Conservation (phyloP, 2,888 invertebrate genomes). For the Leistus spinibarbis region DNA sequence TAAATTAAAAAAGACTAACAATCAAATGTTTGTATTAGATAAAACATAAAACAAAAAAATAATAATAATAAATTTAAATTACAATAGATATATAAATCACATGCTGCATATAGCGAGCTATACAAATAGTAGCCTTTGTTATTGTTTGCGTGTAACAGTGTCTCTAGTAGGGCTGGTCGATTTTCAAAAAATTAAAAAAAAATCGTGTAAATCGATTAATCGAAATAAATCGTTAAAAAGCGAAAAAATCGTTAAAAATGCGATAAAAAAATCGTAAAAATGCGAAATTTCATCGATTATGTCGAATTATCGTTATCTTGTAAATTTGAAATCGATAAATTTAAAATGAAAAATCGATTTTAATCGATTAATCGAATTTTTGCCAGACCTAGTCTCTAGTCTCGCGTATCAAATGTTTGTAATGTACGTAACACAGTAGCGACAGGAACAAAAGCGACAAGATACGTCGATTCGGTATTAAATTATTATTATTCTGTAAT, state of each 20-base stretch:
- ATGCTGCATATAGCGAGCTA: background rate
- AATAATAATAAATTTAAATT: background rate
- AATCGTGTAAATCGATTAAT: too few relatives aligned
- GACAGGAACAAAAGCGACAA: constrained; percentile 33
- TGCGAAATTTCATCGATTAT: too few relatives aligned
- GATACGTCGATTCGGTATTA: constrained; percentile 7
- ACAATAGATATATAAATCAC: background rate
- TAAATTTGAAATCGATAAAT: too few relatives aligned
- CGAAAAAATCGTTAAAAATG: too few relatives aligned
- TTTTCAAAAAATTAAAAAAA: too few relatives aligned
- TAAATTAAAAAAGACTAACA: background rate
- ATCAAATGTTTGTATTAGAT: background rate
- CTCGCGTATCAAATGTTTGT: background rate
- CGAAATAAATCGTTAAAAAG: too few relatives aligned
- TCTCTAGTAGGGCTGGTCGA: too few relatives aligned
- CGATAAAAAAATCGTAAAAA: too few relatives aligned
- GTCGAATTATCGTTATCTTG: too few relatives aligned
- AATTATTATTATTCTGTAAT: constrained; percentile 10
- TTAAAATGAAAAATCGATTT: too few relatives aligned
- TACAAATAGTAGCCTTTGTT: background rate
- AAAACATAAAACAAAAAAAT: background rate
- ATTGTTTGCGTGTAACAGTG: background rate
- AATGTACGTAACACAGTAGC: background rate
- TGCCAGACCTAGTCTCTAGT: too few relatives aligned
- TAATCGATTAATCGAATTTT: too few relatives aligned